Conservation (phyloP, 2,113 vertebrate species). For the Halcyon malimbica region DNA sequence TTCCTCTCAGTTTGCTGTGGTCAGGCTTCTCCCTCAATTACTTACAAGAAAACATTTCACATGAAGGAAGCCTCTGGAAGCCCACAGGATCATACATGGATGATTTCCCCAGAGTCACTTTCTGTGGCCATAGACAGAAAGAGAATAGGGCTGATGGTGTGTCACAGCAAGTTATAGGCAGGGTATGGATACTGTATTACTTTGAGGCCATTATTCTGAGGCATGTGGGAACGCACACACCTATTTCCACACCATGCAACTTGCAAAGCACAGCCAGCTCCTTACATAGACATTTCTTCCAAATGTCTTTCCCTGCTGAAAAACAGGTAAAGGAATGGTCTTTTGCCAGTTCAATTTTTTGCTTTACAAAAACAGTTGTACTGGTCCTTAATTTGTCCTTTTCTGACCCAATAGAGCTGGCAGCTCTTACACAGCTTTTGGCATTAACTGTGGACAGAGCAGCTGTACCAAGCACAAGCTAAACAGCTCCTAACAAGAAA, state of each 20-base stretch:
- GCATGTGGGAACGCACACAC: neutral
- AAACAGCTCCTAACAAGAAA: conserved; percentile 38
- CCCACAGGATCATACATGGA: neutral
- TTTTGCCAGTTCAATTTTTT: neutral
- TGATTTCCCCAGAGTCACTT: neutral
- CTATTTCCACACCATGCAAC: neutral
- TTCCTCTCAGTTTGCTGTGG: neutral
- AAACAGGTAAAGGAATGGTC: neutral
- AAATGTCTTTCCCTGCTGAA: neutral
- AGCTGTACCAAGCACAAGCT: conserved; percentile 6
- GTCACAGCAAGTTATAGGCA: neutral
- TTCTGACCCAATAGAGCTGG: neutral
- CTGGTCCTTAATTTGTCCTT: conserved; percentile 14
- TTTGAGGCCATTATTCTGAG: neutral
- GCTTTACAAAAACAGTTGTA: neutral
- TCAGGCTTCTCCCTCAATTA: neutral
- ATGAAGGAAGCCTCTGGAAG: neutral
- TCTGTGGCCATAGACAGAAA: accelerated
- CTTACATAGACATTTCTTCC: neutral
- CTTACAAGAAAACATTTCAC: neutral
- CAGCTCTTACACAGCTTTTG: neutral
- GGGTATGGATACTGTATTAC: too few species aligned
- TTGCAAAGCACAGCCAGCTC: neutral
- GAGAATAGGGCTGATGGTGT: neutral
- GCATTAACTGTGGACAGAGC: neutral